phyloP scores from a whole-genome alignment of 1,140 invertebrate genomes.

The Pogonomyrmex californicus region DNA sequence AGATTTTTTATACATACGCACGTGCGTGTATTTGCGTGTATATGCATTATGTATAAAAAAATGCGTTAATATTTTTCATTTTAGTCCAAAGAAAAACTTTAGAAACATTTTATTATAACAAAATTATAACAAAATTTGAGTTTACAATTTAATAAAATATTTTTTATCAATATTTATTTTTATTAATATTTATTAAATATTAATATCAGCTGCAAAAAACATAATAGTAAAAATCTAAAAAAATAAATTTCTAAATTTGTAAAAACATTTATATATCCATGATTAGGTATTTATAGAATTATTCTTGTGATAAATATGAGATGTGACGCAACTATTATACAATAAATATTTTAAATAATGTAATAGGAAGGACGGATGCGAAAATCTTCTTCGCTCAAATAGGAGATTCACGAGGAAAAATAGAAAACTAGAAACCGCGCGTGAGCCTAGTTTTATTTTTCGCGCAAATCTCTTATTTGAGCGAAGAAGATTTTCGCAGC shows the following conservation, averaged over 20 bases:
- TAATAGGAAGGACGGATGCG: too few species aligned
- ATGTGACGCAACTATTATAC: not conserved
- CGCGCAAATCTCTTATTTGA: too few species aligned
- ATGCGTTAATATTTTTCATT: too few species aligned
- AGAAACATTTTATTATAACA: not conserved
- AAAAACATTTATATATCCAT: not conserved
- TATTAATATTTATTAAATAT: too few species aligned
- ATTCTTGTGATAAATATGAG: not conserved
- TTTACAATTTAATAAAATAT: not conserved
- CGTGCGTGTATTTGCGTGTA: too few species aligned
- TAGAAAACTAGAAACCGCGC: too few species aligned
- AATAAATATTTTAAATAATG: not conserved
- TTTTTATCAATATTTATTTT: not conserved
- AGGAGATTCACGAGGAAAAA: too few species aligned
- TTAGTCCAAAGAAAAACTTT: not conserved
- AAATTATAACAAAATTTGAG: not conserved
- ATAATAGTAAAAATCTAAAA: not conserved
- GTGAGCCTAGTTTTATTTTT: too few species aligned
- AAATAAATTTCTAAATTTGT: not conserved
- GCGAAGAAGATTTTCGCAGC: too few species aligned
- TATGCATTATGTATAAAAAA: too few species aligned
- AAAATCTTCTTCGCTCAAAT: too few species aligned
- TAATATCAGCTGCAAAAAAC: not conserved
- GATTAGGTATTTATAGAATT: not conserved
- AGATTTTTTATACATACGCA: not conserved